phyloP scores from a whole-genome alignment of 2,797 vertebrate genomes.

The Anomalospiza imberbis region DNA sequence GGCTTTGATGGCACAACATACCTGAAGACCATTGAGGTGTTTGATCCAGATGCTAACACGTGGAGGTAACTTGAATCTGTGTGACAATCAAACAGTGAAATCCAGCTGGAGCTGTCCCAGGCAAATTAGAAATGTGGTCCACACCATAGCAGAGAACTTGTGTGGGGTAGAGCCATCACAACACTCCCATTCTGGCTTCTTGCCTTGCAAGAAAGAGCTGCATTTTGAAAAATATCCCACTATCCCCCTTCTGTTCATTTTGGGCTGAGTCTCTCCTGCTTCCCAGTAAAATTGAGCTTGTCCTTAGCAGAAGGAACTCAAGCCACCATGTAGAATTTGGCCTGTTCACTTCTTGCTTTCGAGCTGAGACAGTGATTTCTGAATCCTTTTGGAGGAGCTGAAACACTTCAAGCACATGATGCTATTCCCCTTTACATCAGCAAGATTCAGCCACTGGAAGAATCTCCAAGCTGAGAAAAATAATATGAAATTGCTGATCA shows the following conservation, averaged over 20 bases:
- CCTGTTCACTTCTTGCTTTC: neutral
- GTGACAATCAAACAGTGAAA: too few relatives aligned
- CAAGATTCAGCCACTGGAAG: neutral
- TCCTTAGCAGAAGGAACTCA: neutral
- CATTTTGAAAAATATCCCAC: neutral
- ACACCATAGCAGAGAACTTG: fast-evolving
- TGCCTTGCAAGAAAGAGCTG: neutral
- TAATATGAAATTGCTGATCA: neutral
- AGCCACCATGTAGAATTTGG: neutral
- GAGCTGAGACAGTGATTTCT: neutral
- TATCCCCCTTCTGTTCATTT: neutral
- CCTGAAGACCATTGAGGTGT: constrained; percentile 98
- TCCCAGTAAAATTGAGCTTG: neutral
- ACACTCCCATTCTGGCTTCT: neutral
- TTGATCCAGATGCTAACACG: constrained; percentile 97
- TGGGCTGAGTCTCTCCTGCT: neutral
- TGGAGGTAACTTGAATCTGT: constrained; percentile 85
- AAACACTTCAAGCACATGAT: neutral
- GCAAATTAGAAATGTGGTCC: neutral
- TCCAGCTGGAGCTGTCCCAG: neutral
- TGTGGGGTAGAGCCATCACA: neutral
- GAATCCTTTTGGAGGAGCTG: neutral
- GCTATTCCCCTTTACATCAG: neutral
- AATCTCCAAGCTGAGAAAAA: neutral
- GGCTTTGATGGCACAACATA: constrained; percentile 98